These are phyloP conservation scores for Eupithecia abbreviata DNA, from an alignment of 2,888 invertebrate genomes.

Conservation along the genomic window DNA sequence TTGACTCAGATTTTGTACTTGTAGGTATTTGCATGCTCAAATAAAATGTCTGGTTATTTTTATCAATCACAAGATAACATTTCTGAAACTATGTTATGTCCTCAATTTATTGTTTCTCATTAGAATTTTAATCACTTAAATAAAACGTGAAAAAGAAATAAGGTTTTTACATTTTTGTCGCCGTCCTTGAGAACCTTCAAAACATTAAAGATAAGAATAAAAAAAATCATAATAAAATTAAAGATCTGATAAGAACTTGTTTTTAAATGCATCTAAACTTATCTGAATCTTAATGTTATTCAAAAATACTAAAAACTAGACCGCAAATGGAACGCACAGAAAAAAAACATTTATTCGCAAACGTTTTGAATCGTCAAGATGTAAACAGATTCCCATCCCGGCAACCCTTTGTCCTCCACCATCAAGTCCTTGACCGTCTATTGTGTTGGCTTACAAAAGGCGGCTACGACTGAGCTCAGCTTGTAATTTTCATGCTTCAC, in stretches of 20 bases:
- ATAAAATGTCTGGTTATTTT: constrained; percentile 32
- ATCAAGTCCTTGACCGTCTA: constrained; percentile 80
- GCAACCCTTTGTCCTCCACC: constrained; percentile 74
- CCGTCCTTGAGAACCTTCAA: not conserved
- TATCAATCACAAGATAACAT: constrained; percentile 7
- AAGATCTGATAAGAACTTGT: constrained; percentile 6
- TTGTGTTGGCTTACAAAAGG: constrained; percentile 73
- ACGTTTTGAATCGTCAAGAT: constrained; percentile 37
- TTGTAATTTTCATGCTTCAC: constrained; percentile 80
- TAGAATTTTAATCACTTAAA: not conserved
- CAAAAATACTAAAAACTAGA: not conserved
- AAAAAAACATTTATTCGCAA: constrained; percentile 25
- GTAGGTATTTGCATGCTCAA: constrained; percentile 60
- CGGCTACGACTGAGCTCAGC: constrained; percentile 75
- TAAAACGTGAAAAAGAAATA: not conserved
- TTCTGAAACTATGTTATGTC: constrained; percentile 11
- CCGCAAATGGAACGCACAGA: not conserved
- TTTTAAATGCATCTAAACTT: not conserved
- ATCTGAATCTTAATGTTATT: not conserved
- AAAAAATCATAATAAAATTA: not conserved
- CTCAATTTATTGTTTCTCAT: constrained; percentile 9
- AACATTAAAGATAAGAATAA: not conserved
- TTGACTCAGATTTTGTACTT: constrained; percentile 56
- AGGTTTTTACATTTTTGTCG: not conserved
- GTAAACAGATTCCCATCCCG: constrained; percentile 50